Conservation (phyloP, 2,888 invertebrate species). For the Agrochola circellaris region DNA sequence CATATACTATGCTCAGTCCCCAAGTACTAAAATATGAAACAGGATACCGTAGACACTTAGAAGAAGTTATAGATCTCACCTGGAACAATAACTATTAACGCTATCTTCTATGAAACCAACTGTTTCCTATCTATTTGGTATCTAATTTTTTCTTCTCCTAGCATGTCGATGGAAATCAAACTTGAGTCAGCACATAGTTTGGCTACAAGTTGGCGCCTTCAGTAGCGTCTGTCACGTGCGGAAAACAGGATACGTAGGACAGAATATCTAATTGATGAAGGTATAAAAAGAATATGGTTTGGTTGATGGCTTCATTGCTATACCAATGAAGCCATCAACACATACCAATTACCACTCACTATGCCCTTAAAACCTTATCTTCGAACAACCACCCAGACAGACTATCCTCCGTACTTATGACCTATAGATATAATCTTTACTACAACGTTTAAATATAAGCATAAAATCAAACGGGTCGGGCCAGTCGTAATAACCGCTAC, state of each 20-base stretch:
- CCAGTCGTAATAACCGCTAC: constrained; percentile 41
- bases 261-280: not conserved
- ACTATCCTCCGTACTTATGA: not conserved
- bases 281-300: not conserved
- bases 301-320: not conserved
- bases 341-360: constrained; percentile 1
- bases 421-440: constrained; percentile 20
- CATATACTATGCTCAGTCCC: too few species aligned
- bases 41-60: not conserved
- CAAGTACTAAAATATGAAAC: not conserved
- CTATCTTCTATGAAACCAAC: not conserved
- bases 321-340: constrained; percentile 5
- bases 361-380: constrained; percentile 10
- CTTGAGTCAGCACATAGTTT: not conserved
- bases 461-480: constrained; percentile 56
- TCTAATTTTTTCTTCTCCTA: too few species aligned
- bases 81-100: too few species aligned
- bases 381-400: not conserved
- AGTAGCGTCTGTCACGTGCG: not conserved
- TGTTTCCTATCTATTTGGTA: not conserved
- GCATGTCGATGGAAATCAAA: too few species aligned
- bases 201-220: too few species aligned
- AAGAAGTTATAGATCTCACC: not conserved
- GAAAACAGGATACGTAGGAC: not conserved
- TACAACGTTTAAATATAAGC: constrained; percentile 41